These are phyloP conservation scores for Lasioglossum figueresi DNA, from an alignment of 2,888 invertebrate genomes.

Conservation along the genomic window DNA sequence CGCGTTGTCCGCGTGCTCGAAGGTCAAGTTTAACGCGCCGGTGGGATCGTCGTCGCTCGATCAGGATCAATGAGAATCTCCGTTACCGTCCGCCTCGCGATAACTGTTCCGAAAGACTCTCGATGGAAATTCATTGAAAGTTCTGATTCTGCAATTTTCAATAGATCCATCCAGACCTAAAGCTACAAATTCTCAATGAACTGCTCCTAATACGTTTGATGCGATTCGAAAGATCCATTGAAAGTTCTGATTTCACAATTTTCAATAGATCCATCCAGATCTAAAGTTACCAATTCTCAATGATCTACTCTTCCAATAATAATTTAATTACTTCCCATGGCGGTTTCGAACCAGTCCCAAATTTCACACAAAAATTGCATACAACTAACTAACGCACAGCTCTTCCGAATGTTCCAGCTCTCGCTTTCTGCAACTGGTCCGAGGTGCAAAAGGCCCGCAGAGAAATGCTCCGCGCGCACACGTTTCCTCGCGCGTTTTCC, in stretches of 20 bases:
- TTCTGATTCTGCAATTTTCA: too few relatives aligned
- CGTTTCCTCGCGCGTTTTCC: conserved; percentile 87
- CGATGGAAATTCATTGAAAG: neutral
- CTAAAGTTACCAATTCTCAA: too few relatives aligned
- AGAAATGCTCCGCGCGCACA: conserved; percentile 86
- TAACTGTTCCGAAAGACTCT: neutral
- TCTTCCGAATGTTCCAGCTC: conserved; percentile 83
- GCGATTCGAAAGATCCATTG: neutral
- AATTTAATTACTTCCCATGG: too few relatives aligned
- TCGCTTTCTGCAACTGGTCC: conserved; percentile 90
- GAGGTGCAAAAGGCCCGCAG: conserved; percentile 87
- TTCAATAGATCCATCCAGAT: too few relatives aligned
- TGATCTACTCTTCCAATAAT: too few relatives aligned
- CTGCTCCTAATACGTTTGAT: too few relatives aligned
- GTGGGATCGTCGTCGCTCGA: neutral
- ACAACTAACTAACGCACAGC: neutral
- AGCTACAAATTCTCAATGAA: too few relatives aligned
- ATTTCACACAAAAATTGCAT: too few relatives aligned
- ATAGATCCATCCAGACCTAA: neutral
- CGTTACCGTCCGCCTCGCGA: neutral
- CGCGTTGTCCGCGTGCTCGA: conserved; percentile 24
- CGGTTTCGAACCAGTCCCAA: too few relatives aligned
- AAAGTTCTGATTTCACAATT: too few relatives aligned
- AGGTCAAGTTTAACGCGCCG: conserved; percentile 65
- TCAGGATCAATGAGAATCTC: neutral